A percentile compares a stretch with the other conserved stretches of the same genome.
Evolutionary conservation across 2,797 vertebrate species (phyloP).

Genomic region (Macropus fuliginosus): DNA sequence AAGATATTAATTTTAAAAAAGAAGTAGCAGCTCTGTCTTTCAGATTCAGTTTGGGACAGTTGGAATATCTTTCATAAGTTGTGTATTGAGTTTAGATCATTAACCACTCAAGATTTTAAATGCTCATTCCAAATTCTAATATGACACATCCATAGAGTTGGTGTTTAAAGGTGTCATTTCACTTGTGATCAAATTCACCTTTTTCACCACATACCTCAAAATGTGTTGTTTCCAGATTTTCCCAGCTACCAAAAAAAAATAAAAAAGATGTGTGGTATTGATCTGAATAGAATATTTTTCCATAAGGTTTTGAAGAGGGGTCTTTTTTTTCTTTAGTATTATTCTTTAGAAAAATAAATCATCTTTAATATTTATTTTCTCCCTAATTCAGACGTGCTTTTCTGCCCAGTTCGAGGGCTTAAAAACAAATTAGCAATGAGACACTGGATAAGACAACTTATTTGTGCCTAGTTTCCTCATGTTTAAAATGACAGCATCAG

Average conservation of each 20-base stretch:
- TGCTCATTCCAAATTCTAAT: conserved; percentile 59
- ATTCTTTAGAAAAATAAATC: conserved; percentile 42
- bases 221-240: conserved; percentile 69
- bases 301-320: conserved; percentile 52
- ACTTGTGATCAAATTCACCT: conserved; percentile 55
- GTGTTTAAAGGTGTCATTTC: conserved; percentile 74
- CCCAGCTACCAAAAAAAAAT: conserved; percentile 38
- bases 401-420: neutral
- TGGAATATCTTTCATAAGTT: conserved; percentile 70
- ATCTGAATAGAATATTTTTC: conserved; percentile 59
- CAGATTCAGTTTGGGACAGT: conserved; percentile 70
- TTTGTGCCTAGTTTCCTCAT: neutral
- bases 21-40: conserved; percentile 52
- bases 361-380: conserved; percentile 22
- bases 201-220: conserved; percentile 57
- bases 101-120: conserved; percentile 67
- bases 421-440: conserved; percentile 26
- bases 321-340: conserved; percentile 30
- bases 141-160: conserved; percentile 71
- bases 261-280: conserved; percentile 46
- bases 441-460: neutral
- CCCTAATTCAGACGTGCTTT: neutral
- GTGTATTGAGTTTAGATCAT: conserved; percentile 70
- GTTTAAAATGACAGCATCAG: neutral
- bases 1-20: conserved; percentile 63